Evolutionary conservation across 92 coral and sea anemone genomes (phyloP).

Genomic region (Phenganax stokvisi): DNA sequence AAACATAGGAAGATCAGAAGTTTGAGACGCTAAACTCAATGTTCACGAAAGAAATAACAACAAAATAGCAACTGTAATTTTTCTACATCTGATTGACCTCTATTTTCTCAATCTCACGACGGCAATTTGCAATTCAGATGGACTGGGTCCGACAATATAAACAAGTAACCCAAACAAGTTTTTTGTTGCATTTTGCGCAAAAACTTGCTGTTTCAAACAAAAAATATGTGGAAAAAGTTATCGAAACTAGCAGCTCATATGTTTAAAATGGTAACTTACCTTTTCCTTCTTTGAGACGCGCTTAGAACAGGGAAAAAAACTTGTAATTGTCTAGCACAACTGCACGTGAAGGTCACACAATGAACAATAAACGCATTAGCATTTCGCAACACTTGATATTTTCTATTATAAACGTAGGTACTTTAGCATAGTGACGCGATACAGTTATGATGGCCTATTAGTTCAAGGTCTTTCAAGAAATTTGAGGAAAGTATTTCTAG

Average conservation of each 20-base stretch:
- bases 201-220: neutral
- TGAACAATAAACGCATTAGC: constrained; percentile 35
- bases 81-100: neutral
- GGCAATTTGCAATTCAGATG: constrained; percentile 32
- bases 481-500: neutral
- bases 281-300: neutral
- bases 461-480: neutral
- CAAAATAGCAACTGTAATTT: neutral
- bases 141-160: constrained; percentile 1
- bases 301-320: neutral
- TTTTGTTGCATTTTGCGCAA: neutral
- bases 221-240: neutral
- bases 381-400: constrained; percentile 6
- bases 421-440: too few relatives aligned
- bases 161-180: neutral
- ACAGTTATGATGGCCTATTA: neutral
- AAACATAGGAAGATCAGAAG: neutral
- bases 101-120: constrained; percentile 19
- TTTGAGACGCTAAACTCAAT: neutral
- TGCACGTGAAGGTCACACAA: constrained; percentile 39
- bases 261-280: neutral
- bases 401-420: neutral
- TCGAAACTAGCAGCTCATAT: neutral
- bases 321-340: constrained; percentile 5
- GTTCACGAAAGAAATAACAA: neutral